These are phyloP conservation scores for Maylandia zebra DNA, from an alignment of 2,113 vertebrate species.

Conservation along the genomic window DNA sequence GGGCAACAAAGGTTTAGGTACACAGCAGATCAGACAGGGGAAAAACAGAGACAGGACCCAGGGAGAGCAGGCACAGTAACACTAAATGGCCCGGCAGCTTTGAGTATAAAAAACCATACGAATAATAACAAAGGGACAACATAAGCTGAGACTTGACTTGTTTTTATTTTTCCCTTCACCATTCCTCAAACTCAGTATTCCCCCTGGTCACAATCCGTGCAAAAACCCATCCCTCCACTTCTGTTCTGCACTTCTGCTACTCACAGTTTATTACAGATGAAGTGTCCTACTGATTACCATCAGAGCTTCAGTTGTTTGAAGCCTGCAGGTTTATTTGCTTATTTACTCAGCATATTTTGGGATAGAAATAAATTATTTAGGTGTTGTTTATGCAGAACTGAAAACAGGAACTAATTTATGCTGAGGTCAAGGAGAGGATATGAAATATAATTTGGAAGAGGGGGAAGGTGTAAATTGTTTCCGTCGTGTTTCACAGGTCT, in stretches of 20 bases:
- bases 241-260: not conserved
- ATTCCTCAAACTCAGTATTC: not conserved
- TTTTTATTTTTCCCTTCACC: not conserved
- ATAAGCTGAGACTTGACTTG: not conserved
- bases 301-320: not conserved
- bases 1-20: not conserved
- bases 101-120: not conserved
- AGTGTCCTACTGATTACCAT: not conserved
- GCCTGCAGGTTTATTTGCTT: not conserved
- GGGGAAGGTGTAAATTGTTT: slow-evolving; percentile 8
- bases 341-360: slow-evolving; percentile 2
- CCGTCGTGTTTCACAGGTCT: not conserved
- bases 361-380: slow-evolving; percentile 37
- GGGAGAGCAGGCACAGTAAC: not conserved
- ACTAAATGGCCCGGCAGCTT: not conserved
- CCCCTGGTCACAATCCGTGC: not conserved
- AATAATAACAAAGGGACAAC: not conserved
- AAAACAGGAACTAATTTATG: slow-evolving; percentile 29
- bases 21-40: not conserved
- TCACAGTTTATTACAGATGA: not conserved
- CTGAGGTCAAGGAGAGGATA: slow-evolving; percentile 31
- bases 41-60: not conserved
- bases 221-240: not conserved
- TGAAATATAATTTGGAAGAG: not conserved
- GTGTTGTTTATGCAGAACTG: slow-evolving; percentile 11